A percentile compares a stretch with the other conserved stretches of the same genome.
These are phyloP conservation scores for Cyanoramphus novaezelandiae DNA, from an alignment of 2,113 vertebrate genomes.

Conservation along the genomic window DNA sequence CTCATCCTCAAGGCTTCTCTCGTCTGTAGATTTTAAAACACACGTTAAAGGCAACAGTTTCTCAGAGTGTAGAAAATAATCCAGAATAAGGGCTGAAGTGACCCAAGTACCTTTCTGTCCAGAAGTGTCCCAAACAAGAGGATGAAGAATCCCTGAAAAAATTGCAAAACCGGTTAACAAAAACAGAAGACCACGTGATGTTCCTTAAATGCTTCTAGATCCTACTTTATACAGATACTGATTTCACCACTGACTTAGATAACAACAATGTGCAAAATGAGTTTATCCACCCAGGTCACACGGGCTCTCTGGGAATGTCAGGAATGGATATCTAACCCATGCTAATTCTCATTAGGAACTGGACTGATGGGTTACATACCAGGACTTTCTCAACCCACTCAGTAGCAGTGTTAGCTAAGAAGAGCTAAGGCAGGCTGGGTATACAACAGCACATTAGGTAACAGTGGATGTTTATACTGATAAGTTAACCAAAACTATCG, in stretches of 20 bases:
- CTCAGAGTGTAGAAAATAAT: neutral
- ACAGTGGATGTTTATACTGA: neutral
- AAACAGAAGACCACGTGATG: neutral
- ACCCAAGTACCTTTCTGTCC: conserved; percentile 74
- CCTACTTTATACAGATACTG: neutral
- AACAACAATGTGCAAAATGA: neutral
- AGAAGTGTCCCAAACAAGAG: conserved; percentile 76
- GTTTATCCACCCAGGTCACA: neutral
- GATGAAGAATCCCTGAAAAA: conserved; percentile 76
- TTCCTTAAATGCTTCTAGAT: neutral
- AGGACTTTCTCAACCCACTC: neutral
- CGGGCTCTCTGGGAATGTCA: neutral
- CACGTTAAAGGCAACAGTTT: neutral
- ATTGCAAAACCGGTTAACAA: neutral
- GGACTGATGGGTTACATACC: neutral
- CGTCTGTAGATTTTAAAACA: conserved; percentile 56
- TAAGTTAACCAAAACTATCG: neutral
- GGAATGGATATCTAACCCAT: neutral
- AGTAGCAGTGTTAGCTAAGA: neutral
- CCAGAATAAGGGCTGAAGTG: neutral
- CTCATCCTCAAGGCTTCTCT: conserved; percentile 71
- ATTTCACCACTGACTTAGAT: neutral
- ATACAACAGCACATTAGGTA: neutral
- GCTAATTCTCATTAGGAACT: neutral
- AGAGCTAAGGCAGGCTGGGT: neutral